A percentile compares a stretch with the other conserved stretches of the same genome.
Evolutionary conservation across 2,888 invertebrate genomes (phyloP).

Genomic region (Electrophaes corylata): DNA sequence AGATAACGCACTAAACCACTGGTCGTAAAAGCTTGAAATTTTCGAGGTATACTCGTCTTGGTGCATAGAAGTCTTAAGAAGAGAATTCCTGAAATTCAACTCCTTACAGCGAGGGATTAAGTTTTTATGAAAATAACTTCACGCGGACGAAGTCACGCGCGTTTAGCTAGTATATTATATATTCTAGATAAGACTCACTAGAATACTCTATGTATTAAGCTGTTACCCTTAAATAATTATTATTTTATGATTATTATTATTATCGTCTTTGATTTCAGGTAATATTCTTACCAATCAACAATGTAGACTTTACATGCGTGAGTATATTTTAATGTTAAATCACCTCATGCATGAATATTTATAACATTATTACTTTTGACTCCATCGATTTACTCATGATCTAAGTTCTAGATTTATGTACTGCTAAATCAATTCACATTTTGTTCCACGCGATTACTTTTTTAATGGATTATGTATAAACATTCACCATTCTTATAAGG

Average conservation of each 20-base stretch:
- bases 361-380: not conserved
- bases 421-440: slow-evolving; percentile 4
- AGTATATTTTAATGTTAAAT: slow-evolving; percentile 50
- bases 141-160: too few relatives aligned
- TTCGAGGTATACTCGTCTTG: too few relatives aligned
- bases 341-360: slow-evolving; percentile 1
- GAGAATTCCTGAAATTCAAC: too few relatives aligned
- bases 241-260: too few relatives aligned
- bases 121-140: too few relatives aligned
- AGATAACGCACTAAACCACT: too few relatives aligned
- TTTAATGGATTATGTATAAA: slow-evolving; percentile 2
- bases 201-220: slow-evolving; percentile 27
- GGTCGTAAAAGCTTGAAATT: too few relatives aligned
- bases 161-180: too few relatives aligned
- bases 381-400: not conserved
- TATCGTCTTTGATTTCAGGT: slow-evolving; percentile 71
- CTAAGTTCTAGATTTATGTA: not conserved
- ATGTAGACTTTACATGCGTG: slow-evolving; percentile 65
- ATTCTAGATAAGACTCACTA: not conserved
- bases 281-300: slow-evolving; percentile 67
- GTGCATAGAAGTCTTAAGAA: too few relatives aligned
- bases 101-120: too few relatives aligned
- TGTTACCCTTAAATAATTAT: slow-evolving; percentile 42
- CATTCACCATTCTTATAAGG: not conserved
- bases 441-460: slow-evolving; percentile 3